phyloP scores from a whole-genome alignment of 2,888 invertebrate genomes.

The Cephus nigrinus region DNA sequence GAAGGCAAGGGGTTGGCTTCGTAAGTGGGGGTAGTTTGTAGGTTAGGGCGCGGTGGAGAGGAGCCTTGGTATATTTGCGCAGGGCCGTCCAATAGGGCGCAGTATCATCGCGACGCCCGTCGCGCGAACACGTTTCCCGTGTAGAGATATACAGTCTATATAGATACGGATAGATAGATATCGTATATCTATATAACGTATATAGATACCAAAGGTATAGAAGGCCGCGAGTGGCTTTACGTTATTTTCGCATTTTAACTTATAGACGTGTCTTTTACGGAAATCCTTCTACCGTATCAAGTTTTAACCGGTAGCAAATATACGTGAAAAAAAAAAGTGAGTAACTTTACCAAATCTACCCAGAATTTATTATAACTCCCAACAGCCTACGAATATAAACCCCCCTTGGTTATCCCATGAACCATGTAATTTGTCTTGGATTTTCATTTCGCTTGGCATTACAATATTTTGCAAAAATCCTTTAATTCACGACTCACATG shows the following conservation, averaged over 20 bases:
- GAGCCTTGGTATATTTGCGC: slow-evolving; percentile 66
- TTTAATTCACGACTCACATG: neutral
- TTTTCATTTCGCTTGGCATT: neutral
- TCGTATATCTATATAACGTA: neutral
- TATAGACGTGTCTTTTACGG: neutral
- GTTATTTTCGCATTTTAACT: neutral
- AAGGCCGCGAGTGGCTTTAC: slow-evolving; percentile 1
- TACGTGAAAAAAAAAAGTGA: neutral
- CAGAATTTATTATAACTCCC: neutral
- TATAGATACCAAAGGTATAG: neutral
- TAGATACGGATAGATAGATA: neutral
- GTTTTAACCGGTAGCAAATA: neutral
- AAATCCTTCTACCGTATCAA: neutral
- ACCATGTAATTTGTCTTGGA: neutral
- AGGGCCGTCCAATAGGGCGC: slow-evolving; percentile 65
- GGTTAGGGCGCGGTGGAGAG: slow-evolving; percentile 46
- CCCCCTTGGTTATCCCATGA: neutral
- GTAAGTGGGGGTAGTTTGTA: slow-evolving; percentile 30
- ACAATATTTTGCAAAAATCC: neutral
- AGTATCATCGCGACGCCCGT: slow-evolving; percentile 65
- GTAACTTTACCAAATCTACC: neutral
- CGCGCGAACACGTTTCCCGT: slow-evolving; percentile 49
- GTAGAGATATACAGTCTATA: neutral
- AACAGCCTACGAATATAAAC: neutral
- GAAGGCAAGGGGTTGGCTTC: slow-evolving; percentile 18